Percentiles rank a stretch among this genome's conserved stretches.
These are phyloP conservation scores for Aphyosemion australe DNA, from an alignment of 2,113 vertebrate genomes.

Conservation along the genomic window DNA sequence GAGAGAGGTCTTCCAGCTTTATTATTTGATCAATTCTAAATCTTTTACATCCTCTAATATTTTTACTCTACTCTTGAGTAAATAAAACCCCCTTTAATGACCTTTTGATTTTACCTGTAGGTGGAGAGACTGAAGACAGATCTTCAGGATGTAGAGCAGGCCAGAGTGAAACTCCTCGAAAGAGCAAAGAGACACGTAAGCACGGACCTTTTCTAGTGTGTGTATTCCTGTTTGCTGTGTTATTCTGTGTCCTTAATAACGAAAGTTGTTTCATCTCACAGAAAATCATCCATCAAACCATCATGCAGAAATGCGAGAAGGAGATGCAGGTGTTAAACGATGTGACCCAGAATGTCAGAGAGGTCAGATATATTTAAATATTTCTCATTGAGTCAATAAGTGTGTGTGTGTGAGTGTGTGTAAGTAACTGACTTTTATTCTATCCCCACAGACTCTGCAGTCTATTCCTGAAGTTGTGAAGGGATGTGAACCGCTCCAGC, in stretches of 20 bases:
- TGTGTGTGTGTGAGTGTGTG: neutral
- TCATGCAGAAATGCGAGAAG: constrained; percentile 81
- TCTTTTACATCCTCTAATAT: neutral
- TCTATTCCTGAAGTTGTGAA: constrained; percentile 72
- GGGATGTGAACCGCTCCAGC: constrained; percentile 65
- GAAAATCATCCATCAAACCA: constrained; percentile 83
- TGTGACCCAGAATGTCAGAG: constrained; percentile 81
- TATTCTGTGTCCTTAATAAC: neutral
- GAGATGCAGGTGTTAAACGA: constrained; percentile 84
- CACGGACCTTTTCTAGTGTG: neutral
- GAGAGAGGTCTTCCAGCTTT: constrained; percentile 62
- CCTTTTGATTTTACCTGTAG: constrained; percentile 34
- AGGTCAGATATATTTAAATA: constrained; percentile 71
- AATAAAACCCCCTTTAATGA: neutral
- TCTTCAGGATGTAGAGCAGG: constrained; percentile 69
- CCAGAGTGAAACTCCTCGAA: constrained; percentile 70
- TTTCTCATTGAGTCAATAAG: neutral
- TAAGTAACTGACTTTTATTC: neutral
- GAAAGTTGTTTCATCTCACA: constrained; percentile 46
- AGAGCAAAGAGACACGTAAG: constrained; percentile 80
- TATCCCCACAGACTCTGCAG: constrained; percentile 66
- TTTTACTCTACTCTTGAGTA: neutral
- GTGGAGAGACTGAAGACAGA: constrained; percentile 74
- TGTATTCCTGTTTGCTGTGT: too few relatives aligned
- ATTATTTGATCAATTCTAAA: neutral